Evolutionary conservation across 1,140 invertebrate species (phyloP), one percentile per base, ranked within the genome.

Genomic region (Hestina assimilis): DNA sequence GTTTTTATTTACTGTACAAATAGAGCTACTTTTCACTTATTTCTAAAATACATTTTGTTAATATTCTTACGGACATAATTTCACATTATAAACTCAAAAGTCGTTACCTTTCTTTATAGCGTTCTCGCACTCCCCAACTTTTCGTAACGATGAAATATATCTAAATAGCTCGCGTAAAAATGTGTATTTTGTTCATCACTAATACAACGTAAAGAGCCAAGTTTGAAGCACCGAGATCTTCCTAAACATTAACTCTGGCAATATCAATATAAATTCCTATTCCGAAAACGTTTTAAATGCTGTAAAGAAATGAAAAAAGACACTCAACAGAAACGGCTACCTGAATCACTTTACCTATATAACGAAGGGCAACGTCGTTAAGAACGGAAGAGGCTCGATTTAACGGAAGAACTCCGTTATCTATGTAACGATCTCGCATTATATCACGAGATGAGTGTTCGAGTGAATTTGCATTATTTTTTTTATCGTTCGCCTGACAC

Each of bases 391-490:
- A 69, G 63, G 66, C 69, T 68, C 74, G 79, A 77, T 78, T 84
- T 79, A 77, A 74, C 69, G 69, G 71, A 76, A 80, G 83, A 80
- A 82, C 73, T 80, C 69, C 58, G 59, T 84, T 85, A 83, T 85
- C 80, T 69, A 69, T 74, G 70, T 78, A 83, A 82, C 76, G 83
- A 84, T 83, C 74, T 66, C 59, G 61, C 75, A 73, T 38, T 38
- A 53, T 53, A 23, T 53, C 40, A 43, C 58, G 63, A 53, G 64
- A 72, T 57, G 66, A 63, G 57, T 55, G 57, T 54, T 59, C 64
- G 53, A 81, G 81, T 87, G 81, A 87, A 87, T 84, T 79, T 83
- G 76, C 83, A 81, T 84, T 83, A 83, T 81, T 86, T 83, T 85
- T 83, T 83, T 84, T 83, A 79, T 80, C 81, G 69, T 74, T 73